Base-by-base conservation (phyloP, 2,888 invertebrate species). In the Psococerastis gibbosa region DNA sequence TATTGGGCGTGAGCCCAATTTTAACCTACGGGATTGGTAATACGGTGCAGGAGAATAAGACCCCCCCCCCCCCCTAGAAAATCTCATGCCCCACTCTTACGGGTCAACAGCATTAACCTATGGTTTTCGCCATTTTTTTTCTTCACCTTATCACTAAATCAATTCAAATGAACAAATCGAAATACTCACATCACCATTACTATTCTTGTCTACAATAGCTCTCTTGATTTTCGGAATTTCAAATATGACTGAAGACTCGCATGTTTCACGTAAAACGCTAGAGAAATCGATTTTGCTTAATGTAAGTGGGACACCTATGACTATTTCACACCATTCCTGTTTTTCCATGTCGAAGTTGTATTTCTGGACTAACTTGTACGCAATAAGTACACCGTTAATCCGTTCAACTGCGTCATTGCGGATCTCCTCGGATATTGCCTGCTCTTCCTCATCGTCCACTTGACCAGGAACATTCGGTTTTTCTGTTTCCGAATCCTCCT, bases 241-340 rank as follows among this genome's bases (percentile, higher is more conserved):
- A 60, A 83, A 76, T 6, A 97, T 67, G 1, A 91, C 71, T 1
- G 81, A 72, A 54, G 71, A 79, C 31, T 60, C 60, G 0, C 84
- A 81, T 2, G 77, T 66, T 27, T 77, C 74, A 43, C 71, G 71
- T 3, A 91, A 63, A 23, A 87, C 70, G 31, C 76, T 75, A 0
- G 78, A 73, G 35, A 91, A 63, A 57, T 91, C 87, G 0, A 91
- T 64, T 54, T 74, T 76, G 43, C 70, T 71, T 51, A 69, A 67
- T 35, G 60, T 62, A 44, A 79, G 57, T 1, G 72, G 69, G 46
- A 78, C 75, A 42, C 69, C 68, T 35, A 92, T 74, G 0, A 75
- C 78, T 3, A 94, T 59, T 58, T 81, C 74, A 57, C 89, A 92
- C 92, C 92, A 95, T 43, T 71, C 63, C 52, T 78, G 66, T n/a